Evolutionary conservation across 2,797 vertebrate genomes (phyloP).

Genomic region (Lindbergichthys nudifrons): DNA sequence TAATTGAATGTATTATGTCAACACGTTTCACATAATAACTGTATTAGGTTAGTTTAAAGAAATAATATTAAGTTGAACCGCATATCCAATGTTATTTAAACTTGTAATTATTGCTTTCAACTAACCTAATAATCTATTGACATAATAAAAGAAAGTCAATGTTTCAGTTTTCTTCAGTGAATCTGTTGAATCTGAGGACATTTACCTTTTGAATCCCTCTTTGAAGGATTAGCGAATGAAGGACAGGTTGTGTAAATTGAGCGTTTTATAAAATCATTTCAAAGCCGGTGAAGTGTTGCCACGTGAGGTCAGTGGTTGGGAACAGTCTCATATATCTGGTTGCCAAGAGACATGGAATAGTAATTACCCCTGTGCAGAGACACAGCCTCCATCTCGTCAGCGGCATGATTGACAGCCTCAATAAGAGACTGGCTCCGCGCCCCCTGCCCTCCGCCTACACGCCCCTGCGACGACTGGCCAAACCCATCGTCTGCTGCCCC

Average conservation of each 20-base stretch:
- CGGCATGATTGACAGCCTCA: constrained; percentile 82
- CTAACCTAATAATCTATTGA: too few relatives aligned
- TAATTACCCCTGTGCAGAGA: constrained; percentile 79
- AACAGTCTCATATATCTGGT: constrained; percentile 77
- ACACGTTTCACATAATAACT: too few relatives aligned
- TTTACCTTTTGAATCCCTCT: constrained; percentile 37
- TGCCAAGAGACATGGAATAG: constrained; percentile 79
- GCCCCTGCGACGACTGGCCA: constrained; percentile 73
- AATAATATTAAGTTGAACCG: too few relatives aligned
- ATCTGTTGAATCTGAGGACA: constrained; percentile 13
- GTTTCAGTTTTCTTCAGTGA: too few relatives aligned
- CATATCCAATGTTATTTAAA: too few relatives aligned
- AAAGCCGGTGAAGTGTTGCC: constrained; percentile 67
- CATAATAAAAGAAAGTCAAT: too few relatives aligned
- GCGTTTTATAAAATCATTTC: constrained; percentile 71
- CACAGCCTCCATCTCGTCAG: constrained; percentile 74
- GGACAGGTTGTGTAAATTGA: constrained; percentile 79
- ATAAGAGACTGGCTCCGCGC: constrained; percentile 71
- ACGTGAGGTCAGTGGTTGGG: constrained; percentile 75
- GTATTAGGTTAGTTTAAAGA: too few relatives aligned
- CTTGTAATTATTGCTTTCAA: too few relatives aligned
- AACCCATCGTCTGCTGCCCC: constrained; percentile 76
- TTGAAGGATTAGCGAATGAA: constrained; percentile 70
- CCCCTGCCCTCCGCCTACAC: constrained; percentile 71
- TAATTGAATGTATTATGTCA: too few relatives aligned